Evolutionary conservation across 1,140 invertebrate genomes (phyloP).

Genomic region (Meloidogyne hapla): DNA sequence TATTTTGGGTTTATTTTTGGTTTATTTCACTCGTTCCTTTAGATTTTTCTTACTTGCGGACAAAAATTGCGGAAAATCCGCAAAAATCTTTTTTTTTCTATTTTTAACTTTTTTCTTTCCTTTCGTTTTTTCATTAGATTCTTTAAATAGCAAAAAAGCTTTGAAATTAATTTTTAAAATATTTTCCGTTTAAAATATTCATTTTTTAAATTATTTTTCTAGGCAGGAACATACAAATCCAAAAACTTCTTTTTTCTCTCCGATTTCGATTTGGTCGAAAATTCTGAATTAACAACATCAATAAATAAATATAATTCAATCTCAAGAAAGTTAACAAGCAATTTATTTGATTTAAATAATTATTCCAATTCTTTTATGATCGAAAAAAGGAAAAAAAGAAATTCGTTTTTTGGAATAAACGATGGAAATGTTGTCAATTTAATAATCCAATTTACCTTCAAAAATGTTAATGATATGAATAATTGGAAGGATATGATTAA

Average conservation of each 20-base stretch:
- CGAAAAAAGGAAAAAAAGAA: not conserved
- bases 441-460: conserved; percentile 37
- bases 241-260: conserved; percentile 18
- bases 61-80: too few relatives aligned
- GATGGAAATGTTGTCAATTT: not conserved
- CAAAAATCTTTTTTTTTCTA: too few relatives aligned
- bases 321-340: conserved; percentile 41
- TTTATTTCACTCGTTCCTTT: too few relatives aligned
- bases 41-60: too few relatives aligned
- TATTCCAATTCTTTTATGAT: not conserved
- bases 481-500: conserved; percentile 38
- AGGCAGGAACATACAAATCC: conserved; percentile 28
- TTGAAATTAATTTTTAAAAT: too few relatives aligned
- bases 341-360: conserved; percentile 40
- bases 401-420: not conserved
- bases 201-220: conserved; percentile 1
- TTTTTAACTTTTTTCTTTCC: too few relatives aligned
- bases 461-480: conserved; percentile 41
- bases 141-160: too few relatives aligned
- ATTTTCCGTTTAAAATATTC: not conserved
- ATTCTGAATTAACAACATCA: conserved; percentile 27
- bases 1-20: too few relatives aligned
- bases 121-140: too few relatives aligned
- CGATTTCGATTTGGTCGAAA: conserved; percentile 41
- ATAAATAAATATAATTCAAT: conserved; percentile 37